Evolutionary conservation across 2,797 vertebrate species (phyloP).

Genomic region (Rhabdomys pumilio): DNA sequence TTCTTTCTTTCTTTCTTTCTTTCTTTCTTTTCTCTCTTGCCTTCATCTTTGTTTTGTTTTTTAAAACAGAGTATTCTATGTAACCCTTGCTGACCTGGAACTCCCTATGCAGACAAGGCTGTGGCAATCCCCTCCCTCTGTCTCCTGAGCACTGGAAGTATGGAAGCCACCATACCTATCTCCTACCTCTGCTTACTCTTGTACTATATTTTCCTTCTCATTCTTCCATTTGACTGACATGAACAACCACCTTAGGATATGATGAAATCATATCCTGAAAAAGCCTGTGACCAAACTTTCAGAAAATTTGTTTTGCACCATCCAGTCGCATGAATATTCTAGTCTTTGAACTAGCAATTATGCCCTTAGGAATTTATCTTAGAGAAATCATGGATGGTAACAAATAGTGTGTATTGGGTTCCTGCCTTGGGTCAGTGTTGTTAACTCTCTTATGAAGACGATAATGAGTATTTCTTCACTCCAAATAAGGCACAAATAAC

Average conservation of each 20-base stretch:
- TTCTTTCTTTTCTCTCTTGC: not conserved
- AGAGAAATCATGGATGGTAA: conserved; percentile 28
- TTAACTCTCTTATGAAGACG: not conserved
- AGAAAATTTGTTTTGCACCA: conserved; percentile 51
- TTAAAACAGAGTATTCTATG: not conserved
- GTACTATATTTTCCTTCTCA: not conserved
- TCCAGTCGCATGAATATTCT: not conserved
- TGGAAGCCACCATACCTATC: not conserved
- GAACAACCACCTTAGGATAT: conserved; percentile 33
- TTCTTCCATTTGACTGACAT: conserved; percentile 30
- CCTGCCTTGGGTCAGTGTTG: not conserved
- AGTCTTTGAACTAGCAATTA: conserved; percentile 6
- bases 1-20: not conserved
- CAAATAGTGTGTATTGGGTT: conserved; percentile 24
- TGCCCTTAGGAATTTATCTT: not conserved
- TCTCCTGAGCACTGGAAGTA: not conserved
- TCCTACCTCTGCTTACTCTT: not conserved
- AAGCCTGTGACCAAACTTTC: conserved; percentile 14
- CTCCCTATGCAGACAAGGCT: not conserved
- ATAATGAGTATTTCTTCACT: not conserved
- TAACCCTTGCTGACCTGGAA: not conserved
- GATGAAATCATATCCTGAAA: conserved; percentile 54
- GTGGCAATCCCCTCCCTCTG: not conserved
- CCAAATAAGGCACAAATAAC: not conserved
- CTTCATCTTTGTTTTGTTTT: not conserved